Base-by-base conservation (phyloP, 2,888 invertebrate species). In the Campoplex capitator region DNA sequence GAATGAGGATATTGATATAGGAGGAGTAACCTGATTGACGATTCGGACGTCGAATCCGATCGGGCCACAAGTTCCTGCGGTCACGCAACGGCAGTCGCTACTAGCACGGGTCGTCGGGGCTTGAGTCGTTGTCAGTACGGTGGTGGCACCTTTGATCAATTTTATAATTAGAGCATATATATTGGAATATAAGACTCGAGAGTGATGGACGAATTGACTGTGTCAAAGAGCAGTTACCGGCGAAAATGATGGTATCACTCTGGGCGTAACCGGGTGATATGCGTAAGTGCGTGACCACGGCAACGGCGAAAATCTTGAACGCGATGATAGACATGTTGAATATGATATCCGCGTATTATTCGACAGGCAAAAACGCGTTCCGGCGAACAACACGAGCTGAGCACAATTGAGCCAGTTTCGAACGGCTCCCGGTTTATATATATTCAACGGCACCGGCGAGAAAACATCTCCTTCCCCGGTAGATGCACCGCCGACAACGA, bases 11-110 rank as follows among this genome's bases (percentile, higher is more conserved):
- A 23, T 23, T 23, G 23, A 23, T 23, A 23, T 23, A 23, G 23
- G 23, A 23, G 23, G 23, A 23, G 23, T 23, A 23, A 68, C 93
- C 79, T 42, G 84, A 83, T 93, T 93, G 13, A 93, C 93, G 35
- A 93, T 93, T 83, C 93, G 87, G 45, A 92, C 82, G 79, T 93
- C 93, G 32, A 93, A 90, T 32, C 79, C 87, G 3, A 79, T 65
- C 1, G 88, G 82, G 38, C 0, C 0, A 84, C 93, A 93, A 13
- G 56, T 90, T 16, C 86, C 88, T 0, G 35, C 58, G 38, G 84
- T 3, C 4, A 90, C 90, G 48, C 93, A 93, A 23, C 56, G 62
- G 70, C 93, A 90, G 6, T 35, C n/a, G 16, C 51, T 76, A 23
- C 70, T 74, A 9, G 42, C 42, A 1, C 38, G 48, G 8, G 77